Conservation (phyloP, 2,888 invertebrate genomes). For the Acrobeloides nanus region DNA sequence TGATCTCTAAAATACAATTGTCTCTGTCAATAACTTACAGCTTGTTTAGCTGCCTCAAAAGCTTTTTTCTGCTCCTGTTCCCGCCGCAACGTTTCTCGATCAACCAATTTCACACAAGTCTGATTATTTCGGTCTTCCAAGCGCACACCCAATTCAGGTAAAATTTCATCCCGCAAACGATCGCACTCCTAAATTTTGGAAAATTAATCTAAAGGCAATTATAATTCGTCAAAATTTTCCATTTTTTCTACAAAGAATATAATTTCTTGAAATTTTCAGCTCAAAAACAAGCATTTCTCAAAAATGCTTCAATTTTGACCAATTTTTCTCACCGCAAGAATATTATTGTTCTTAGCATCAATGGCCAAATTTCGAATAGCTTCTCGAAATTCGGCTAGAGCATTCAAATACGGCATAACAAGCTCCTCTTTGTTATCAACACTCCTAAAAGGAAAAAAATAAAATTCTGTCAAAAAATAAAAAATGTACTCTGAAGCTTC, state of each 20-base stretch:
- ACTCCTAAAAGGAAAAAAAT: too few relatives aligned
- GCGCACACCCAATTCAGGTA: conserved; percentile 85
- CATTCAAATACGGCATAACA: conserved; percentile 79
- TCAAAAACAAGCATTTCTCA: too few relatives aligned
- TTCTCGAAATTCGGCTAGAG: conserved; percentile 77
- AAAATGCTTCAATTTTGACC: too few relatives aligned
- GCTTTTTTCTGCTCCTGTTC: conserved; percentile 67
- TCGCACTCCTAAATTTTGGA: conserved; percentile 83
- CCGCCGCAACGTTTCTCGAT: conserved; percentile 65
- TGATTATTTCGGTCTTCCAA: conserved; percentile 69
- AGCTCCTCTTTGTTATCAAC: too few relatives aligned
- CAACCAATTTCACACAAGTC: conserved; percentile 78
- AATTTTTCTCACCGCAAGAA: conserved; percentile 40
- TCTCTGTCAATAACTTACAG: too few relatives aligned
- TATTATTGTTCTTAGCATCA: conserved; percentile 35
- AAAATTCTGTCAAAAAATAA: too few relatives aligned
- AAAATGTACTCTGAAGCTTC: too few relatives aligned
- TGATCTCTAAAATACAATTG: too few relatives aligned
- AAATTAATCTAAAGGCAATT: too few relatives aligned
- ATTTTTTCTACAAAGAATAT: too few relatives aligned
- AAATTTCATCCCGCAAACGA: conserved; percentile 71
- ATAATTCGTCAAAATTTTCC: too few relatives aligned
- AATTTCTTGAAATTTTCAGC: too few relatives aligned
- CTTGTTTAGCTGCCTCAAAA: conserved; percentile 19
- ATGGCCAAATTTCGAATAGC: conserved; percentile 43